Conservation (phyloP, 2,113 vertebrate genomes). For the Varanus salvator region DNA sequence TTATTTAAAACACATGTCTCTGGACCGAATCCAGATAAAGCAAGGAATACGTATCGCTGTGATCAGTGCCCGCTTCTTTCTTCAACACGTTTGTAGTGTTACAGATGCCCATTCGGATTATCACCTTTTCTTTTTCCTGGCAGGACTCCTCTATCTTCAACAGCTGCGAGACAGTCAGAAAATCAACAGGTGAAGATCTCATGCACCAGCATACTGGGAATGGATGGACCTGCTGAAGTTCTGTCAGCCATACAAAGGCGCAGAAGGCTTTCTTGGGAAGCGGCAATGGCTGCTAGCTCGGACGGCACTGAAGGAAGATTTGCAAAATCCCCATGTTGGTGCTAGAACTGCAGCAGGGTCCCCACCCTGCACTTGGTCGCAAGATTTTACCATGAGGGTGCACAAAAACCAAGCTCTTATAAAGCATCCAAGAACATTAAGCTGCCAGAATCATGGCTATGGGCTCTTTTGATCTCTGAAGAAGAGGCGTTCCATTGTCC, state of each 20-base stretch:
- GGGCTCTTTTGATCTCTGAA: too few species aligned
- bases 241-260: not conserved
- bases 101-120: not conserved
- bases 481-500: too few species aligned
- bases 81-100: not conserved
- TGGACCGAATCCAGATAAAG: not conserved
- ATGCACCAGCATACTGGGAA: not conserved
- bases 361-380: too few species aligned
- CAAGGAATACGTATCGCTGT: not conserved
- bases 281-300: not conserved
- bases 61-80: not conserved
- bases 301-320: not conserved
- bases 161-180: not conserved
- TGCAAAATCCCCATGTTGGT: not conserved
- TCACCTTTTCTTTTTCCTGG: not conserved
- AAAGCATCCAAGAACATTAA: too few species aligned
- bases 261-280: not conserved
- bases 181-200: not conserved
- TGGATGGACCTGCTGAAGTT: not conserved
- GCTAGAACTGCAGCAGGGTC: too few species aligned
- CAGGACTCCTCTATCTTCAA: not conserved
- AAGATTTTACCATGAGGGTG: too few species aligned
- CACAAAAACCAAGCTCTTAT: too few species aligned
- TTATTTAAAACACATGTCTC: constrained; percentile 2
- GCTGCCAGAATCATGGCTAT: too few species aligned